Conservation (phyloP, 2,113 vertebrate species). For the Acanthochromis polyacanthus region DNA sequence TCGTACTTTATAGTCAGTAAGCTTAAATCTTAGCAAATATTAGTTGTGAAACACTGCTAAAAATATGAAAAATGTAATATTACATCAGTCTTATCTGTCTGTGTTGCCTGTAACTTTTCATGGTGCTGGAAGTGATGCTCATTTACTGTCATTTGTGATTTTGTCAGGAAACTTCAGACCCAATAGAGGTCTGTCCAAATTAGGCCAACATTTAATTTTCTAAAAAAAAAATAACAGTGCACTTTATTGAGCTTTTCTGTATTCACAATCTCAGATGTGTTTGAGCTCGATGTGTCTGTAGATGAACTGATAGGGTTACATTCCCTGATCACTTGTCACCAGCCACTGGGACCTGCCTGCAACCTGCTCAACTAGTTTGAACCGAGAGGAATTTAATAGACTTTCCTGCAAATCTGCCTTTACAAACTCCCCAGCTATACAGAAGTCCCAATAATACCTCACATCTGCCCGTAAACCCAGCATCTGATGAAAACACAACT, state of each 20-base stretch:
- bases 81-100: not conserved
- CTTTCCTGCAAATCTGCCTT: constrained; percentile 42
- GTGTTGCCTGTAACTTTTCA: not conserved
- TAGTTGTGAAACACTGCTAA: not conserved
- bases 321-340: constrained; percentile 74
- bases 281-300: not conserved
- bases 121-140: not conserved
- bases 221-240: not conserved
- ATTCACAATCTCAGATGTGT: not conserved
- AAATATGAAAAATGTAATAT: too few species aligned
- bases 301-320: constrained; percentile 64
- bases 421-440: not conserved
- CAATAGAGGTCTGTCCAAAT: not conserved
- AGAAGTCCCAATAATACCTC: not conserved
- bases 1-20: not conserved
- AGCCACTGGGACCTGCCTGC: constrained; percentile 39
- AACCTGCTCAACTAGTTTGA: constrained; percentile 81
- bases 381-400: constrained; percentile 50
- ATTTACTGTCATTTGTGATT: not conserved
- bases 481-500: constrained; percentile 6
- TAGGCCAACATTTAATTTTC: not conserved
- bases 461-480: not conserved
- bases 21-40: not conserved
- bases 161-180: not conserved
- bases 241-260: not conserved